Base-by-base conservation (phyloP, 1,140 invertebrate genomes). In the Drosophila leontia region DNA sequence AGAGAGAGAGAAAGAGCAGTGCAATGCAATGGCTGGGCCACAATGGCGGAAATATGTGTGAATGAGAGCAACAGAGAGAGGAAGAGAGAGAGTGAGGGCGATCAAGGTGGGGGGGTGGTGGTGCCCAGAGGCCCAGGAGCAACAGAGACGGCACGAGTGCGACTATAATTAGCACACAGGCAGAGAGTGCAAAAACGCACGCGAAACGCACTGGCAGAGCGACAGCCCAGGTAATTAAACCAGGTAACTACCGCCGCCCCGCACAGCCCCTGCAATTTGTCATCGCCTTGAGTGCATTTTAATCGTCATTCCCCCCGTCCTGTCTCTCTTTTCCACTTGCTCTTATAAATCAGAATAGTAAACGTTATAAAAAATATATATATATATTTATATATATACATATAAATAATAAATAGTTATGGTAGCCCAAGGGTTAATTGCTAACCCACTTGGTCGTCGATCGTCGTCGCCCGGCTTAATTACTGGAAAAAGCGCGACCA, bases 251-350 rank as follows among this genome's bases (percentile, higher is more conserved):
- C 34, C 34, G 7, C 45, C 7, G 23, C 70, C 32, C 47, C 39
- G 32, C 48, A 53, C 67, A 72, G 58, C 70, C 62, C 61, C 45
- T 17, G 79, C 82, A 85, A 84, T 74, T 83, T 83, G 76, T 79
- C 76, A 63, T 62, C 81, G 70, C 76, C 82, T 67, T 85, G 82
- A 87, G 74, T 87, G 85, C 77, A 84, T 90, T 87, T 87, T 87
- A 87, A 87, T 87, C 76, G 83, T 44, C 42, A 45, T 19, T 57
- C 39, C 23, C 32, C 34, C 37, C 26, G 1, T 23, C 23, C 23
- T 23, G 23, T 3, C 34, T 13, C n/a, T 53, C 55, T 34, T 41
- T n/a, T 59, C 17, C 61, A 48, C n/a, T 61, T 35, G 34, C 45
- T 19, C 42, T 3, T 23, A 29, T 7, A 44, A 67, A 68, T 50